These are phyloP conservation scores for Motacilla tschutschensis DNA, from an alignment of 2,113 vertebrate genomes.

Conservation along the genomic window DNA sequence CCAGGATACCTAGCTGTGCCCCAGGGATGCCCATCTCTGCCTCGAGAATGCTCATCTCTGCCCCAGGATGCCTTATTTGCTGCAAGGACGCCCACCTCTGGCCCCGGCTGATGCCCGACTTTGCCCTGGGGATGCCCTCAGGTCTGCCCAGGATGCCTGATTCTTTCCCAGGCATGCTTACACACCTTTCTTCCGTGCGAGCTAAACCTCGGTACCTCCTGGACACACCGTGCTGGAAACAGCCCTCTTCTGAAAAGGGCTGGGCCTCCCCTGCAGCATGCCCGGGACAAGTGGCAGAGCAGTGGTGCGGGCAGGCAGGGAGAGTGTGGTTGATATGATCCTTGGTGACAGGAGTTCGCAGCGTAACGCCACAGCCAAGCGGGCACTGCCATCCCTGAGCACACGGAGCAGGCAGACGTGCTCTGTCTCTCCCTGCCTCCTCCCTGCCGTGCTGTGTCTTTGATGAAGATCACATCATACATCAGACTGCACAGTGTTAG, in stretches of 20 bases:
- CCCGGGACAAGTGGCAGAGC: background rate
- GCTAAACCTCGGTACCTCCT: background rate
- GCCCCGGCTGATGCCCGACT: no score
- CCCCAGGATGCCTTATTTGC: background rate
- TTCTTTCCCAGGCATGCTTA: background rate
- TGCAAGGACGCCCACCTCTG: background rate
- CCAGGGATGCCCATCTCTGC: background rate
- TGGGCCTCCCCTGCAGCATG: background rate
- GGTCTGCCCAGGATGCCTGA: background rate
- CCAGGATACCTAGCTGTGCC: background rate
- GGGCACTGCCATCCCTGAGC: background rate
- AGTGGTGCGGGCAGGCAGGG: background rate
- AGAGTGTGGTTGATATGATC: rapidly evolving
- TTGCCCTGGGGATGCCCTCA: background rate
- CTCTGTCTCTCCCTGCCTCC: background rate
- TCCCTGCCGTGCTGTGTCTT: background rate
- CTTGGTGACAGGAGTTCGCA: background rate
- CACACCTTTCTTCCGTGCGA: background rate
- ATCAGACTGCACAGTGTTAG: background rate
- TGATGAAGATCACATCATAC: background rate
- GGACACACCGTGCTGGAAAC: background rate
- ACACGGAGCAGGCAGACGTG: background rate
- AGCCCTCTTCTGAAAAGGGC: background rate
- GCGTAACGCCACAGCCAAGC: rapidly evolving
- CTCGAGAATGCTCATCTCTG: background rate